Evolutionary conservation across 2,797 vertebrate species (phyloP).

Genomic region (Sebastes reedi): DNA sequence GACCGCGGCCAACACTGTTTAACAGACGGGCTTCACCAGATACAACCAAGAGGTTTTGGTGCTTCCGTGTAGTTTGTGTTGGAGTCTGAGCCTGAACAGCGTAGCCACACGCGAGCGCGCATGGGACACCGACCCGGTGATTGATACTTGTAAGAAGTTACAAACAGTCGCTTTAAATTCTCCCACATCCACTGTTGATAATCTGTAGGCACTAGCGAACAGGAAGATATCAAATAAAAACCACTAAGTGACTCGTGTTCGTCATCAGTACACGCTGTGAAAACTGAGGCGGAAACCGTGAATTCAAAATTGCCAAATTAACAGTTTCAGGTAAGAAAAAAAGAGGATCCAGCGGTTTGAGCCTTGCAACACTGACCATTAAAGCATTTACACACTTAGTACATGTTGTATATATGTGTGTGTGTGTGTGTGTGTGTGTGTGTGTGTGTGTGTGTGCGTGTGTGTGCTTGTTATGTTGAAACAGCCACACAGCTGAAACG

Average conservation of each 20-base stretch:
- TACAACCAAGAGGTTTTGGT: too few relatives aligned
- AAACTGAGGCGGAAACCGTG: background rate
- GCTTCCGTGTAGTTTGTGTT: too few relatives aligned
- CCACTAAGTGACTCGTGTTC: background rate
- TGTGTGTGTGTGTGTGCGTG: too few relatives aligned
- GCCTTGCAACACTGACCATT: background rate
- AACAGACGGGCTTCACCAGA: too few relatives aligned
- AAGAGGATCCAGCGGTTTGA: constrained; percentile 23
- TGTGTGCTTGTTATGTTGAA: background rate
- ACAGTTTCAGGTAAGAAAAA: background rate
- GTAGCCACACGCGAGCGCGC: too few relatives aligned
- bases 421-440: background rate
- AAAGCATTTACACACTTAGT: background rate
- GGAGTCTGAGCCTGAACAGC: too few relatives aligned
- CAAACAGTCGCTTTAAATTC: too few relatives aligned
- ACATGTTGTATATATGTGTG: too few relatives aligned
- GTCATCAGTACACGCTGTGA: background rate
- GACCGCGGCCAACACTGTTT: too few relatives aligned
- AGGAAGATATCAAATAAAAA: background rate
- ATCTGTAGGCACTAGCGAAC: background rate
- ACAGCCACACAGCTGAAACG: background rate
- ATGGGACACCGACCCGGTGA: too few relatives aligned
- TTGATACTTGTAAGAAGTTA: too few relatives aligned
- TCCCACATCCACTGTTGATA: background rate
- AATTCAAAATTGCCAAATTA: background rate